Conservation (phyloP, 2,113 vertebrate genomes). For the Bagarius yarrelli region DNA sequence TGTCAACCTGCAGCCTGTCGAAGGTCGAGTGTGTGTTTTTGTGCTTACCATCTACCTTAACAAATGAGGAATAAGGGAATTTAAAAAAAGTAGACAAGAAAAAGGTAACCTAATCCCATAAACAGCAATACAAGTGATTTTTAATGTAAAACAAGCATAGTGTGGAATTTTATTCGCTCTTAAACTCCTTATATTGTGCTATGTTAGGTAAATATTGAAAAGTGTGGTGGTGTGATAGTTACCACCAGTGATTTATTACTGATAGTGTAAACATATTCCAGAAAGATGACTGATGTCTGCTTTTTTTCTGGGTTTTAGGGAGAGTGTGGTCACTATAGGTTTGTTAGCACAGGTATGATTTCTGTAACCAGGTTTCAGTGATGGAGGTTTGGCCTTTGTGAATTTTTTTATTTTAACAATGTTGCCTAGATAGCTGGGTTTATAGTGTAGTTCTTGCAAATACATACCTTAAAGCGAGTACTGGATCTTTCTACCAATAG, state of each 20-base stretch:
- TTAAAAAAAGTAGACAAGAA: conserved; percentile 8
- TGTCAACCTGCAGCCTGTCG: conserved; percentile 93
- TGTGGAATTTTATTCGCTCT: background rate
- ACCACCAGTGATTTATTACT: background rate
- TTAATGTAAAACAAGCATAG: background rate
- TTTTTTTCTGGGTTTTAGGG: background rate
- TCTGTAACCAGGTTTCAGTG: background rate
- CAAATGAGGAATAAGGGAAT: conserved; percentile 31
- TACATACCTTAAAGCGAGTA: conserved; percentile 87
- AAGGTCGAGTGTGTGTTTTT: conserved; percentile 75
- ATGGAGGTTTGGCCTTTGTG: background rate
- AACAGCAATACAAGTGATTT: background rate
- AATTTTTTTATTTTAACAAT: background rate
- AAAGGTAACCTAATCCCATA: background rate
- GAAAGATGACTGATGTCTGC: background rate
- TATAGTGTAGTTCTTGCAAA: background rate
- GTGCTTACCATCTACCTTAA: conserved; percentile 93
- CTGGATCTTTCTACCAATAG: conserved; percentile 90
- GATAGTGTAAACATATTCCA: background rate
- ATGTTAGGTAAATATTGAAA: background rate
- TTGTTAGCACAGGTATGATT: background rate
- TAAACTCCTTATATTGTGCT: background rate
- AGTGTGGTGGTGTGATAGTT: background rate
- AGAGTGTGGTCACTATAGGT: background rate
- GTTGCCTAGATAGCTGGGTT: background rate